Base-by-base conservation (phyloP, 2,113 vertebrate species). In the Speoplatyrhinus poulsoni region DNA sequence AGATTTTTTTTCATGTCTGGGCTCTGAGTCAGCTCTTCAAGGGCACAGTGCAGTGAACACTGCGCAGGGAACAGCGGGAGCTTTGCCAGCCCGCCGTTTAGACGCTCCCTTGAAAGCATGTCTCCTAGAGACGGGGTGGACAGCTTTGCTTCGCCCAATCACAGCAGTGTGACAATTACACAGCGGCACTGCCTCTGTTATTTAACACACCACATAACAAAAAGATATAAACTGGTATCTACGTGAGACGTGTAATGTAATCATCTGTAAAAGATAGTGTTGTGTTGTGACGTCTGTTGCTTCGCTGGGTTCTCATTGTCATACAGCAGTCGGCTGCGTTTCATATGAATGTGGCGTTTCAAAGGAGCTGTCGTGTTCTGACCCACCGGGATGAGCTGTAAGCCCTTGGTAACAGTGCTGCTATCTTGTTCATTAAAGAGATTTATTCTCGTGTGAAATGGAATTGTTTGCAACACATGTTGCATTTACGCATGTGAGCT, bases 21-120 rank as follows among this genome's bases (percentile, higher is more conserved):
- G 76, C 80, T 87, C 74, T 86, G 85, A 90, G 74, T 90, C 86
- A 89, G 82, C 83, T 90, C 83, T 89, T 84, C 88, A 92, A 91
- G 88, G 88, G 90, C 87, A 83, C 70, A 76, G 83, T 62, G 46
- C 66, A 61, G 75, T 57, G 62, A 46, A 47, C 32, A 50, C 17
- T 13, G 7, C 10, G 68, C 70, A 61, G 61, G 57, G 53, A 57
- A 61, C 41, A 52, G 62, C 57, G 71, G 67, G 69, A 65, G 56
- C 63, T 19, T 55, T 65, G 75, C 71, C 82, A 78, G 69, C 47
- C 50, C 52, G 56, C 70, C 36, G 9, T 64, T 75, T 67, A 80
- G 75, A 85, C 67, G 52, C 69, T 72, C 68, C 70, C 69, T 71
- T 62, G 62, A 82, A 85, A 74, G 72, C 59, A 53, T 12, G 57